Evolutionary conservation across 2,888 invertebrate genomes (phyloP), one percentile per base, ranked within the genome.

Genomic region (Pedicia rivosa): DNA sequence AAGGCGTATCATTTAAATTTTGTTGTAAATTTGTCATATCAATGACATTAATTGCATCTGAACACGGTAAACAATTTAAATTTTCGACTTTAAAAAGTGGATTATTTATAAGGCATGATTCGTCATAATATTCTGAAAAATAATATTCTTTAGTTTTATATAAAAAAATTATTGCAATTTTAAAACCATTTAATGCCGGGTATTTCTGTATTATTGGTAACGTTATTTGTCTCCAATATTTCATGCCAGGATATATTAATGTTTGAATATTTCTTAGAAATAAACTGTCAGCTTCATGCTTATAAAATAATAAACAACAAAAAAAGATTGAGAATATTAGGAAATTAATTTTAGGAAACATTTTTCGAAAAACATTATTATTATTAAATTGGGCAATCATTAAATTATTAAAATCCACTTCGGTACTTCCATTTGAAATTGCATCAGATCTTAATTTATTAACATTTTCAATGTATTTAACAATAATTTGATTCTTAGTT

Each of bases 31-130:
- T 47, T 27, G 42, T 67, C 35, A 82, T 59, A 55, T 81, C 73
- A 38, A 75, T 63, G 26, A 87, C 67, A 48, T 72, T 72, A 45
- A 68, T 68, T 0, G 82, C 70, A 47, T 69, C 63, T 50, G 75
- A 75, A 50, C 87, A 88, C 1, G 86, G 83, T 71, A 78, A 80
- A 53, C 87, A 87, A 52, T 83, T 83, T 67, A 86, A 75, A 49
- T 82, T 79, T n/a, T 70, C 66, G 8, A 84, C 72, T 53, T 74
- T 72, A 54, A 83, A 88, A 53, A 76, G 82, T 10, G 87, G 87
- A 62, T 88, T 88, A 53, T 78, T 74, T 46, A 87, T 60, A 25
- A 88, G 62, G 54, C 87, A 88, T 50, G 79, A 77, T 59, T 87
- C 86, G 63, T 87, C 84, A 50, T 88, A 86, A 29, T 76, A 68